Evolutionary conservation across 2,888 invertebrate genomes (phyloP).

Genomic region (Brachycybe producta): DNA sequence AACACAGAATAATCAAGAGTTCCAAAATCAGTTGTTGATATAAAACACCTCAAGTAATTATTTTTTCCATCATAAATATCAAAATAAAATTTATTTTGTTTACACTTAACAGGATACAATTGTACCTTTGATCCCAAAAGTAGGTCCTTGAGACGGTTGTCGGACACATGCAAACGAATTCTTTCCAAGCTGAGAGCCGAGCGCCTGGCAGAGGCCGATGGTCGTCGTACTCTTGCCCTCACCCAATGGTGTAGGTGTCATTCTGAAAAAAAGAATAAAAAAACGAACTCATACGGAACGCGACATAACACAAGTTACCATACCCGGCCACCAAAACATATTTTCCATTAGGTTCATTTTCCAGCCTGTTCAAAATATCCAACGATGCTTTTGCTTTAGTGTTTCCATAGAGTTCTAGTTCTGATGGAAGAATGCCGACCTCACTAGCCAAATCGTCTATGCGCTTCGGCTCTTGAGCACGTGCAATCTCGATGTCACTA

Average conservation of each 20-base stretch:
- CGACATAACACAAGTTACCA: too few relatives aligned
- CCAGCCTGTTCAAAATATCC: conserved; percentile 59
- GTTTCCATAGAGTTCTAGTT: conserved; percentile 79
- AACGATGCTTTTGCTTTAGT: conserved; percentile 90
- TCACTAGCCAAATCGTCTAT: conserved; percentile 63
- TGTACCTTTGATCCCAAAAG: conserved; percentile 89
- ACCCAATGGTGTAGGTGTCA: conserved; percentile 96
- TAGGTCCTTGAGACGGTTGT: conserved; percentile 97
- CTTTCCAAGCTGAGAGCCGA: conserved; percentile 65
- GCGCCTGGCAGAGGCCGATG: conserved; percentile 81
- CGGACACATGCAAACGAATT: conserved; percentile 89
- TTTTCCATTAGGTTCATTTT: conserved; percentile 58
- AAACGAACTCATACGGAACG: neutral
- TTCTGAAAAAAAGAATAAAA: conserved; percentile 42
- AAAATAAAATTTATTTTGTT: neutral
- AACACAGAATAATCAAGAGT: too few relatives aligned
- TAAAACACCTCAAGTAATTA: too few relatives aligned
- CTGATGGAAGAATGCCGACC: conserved; percentile 64
- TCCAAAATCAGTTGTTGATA: too few relatives aligned
- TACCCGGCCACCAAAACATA: conserved; percentile 92
- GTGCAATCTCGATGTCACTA: conserved; percentile 74
- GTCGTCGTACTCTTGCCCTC: conserved; percentile 97
- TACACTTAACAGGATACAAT: too few relatives aligned
- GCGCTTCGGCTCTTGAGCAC: conserved; percentile 74
- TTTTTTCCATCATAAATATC: neutral